Evolutionary conservation across 2,888 invertebrate species (phyloP), one percentile per base, ranked within the genome.

Genomic region (Drosophila ustulata): DNA sequence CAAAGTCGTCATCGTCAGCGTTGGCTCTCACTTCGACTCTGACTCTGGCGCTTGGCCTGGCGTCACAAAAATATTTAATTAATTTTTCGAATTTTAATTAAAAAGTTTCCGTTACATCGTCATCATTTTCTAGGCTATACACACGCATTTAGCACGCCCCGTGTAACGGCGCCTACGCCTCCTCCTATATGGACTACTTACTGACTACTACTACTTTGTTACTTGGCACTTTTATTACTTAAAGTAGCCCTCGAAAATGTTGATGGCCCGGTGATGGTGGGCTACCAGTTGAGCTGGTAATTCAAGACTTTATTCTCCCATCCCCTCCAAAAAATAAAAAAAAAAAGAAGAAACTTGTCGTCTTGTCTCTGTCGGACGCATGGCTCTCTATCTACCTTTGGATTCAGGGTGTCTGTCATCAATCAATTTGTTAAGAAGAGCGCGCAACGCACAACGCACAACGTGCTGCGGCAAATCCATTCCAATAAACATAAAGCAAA

Each of bases 1-100:
- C 82, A 88, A 85, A 85, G 88, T 85, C 84, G 87, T 84, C 84
- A 83, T 83, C 88, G 85, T 87, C 87, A 77, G 71, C 76, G 68
- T 52, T 69, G 63, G 59, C 66, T 28, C 11, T 87, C 82, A 81
- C 83, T 75, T 78, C 66, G 11, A 7, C 82, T 67, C 50, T 69
- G 52, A 25, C 64, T 56, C 57, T 64, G 46, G 57, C 82, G 18
- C 50, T 69, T 50, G 30, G 6, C 76, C 59, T 71, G 58, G 79
- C 85, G 88, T 83, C 89, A 89, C 80, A 89, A 85, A 86, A 86
- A 89, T 86, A 86, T 86, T 86, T 86, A 89, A 86, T 86, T 86
- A 86, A 86, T 86, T 86, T 86, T 88, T 89, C 85, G 85, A 89
- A 86, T 86, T 86, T 86, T 86, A 86, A 86, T 86, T 86, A 86